These are phyloP conservation scores for Matsumurasca onukii DNA, from an alignment of 1,140 invertebrate species.

Conservation along the genomic window DNA sequence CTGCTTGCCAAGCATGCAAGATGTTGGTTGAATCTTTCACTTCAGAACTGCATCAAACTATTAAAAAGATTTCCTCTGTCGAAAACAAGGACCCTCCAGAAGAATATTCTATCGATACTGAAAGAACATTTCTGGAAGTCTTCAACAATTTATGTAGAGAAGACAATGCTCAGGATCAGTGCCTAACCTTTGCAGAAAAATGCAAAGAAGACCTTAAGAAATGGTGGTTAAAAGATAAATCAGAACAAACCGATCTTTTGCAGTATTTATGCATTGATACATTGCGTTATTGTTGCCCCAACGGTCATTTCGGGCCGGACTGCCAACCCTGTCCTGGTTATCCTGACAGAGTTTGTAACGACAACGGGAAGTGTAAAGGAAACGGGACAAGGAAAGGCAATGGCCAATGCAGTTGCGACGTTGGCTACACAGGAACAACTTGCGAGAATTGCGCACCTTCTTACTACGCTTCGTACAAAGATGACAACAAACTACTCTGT, in stretches of 20 bases:
- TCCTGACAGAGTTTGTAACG: conserved; percentile 72
- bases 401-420: conserved; percentile 88
- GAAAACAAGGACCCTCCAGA: background rate
- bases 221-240: conserved; percentile 85
- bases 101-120: background rate
- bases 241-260: conserved; percentile 65
- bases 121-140: background rate
- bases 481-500: conserved; percentile 77
- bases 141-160: background rate
- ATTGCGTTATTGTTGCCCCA: conserved; percentile 84
- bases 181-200: conserved; percentile 79
- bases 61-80: conserved; percentile 67
- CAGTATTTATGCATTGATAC: conserved; percentile 83
- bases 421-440: conserved; percentile 74
- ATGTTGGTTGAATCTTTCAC: conserved; percentile 78
- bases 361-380: conserved; percentile 94
- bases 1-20: conserved; percentile 80
- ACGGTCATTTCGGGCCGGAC: conserved; percentile 80
- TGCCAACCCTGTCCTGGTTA: conserved; percentile 84
- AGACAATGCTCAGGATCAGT: conserved; percentile 53
- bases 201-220: conserved; percentile 81
- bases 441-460: conserved; percentile 78
- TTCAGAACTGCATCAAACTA: conserved; percentile 83
- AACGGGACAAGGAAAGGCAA: conserved; percentile 91
- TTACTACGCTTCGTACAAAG: conserved; percentile 78